Evolutionary conservation across 2,113 vertebrate genomes (phyloP).

Genomic region (Callopanchax toddi): DNA sequence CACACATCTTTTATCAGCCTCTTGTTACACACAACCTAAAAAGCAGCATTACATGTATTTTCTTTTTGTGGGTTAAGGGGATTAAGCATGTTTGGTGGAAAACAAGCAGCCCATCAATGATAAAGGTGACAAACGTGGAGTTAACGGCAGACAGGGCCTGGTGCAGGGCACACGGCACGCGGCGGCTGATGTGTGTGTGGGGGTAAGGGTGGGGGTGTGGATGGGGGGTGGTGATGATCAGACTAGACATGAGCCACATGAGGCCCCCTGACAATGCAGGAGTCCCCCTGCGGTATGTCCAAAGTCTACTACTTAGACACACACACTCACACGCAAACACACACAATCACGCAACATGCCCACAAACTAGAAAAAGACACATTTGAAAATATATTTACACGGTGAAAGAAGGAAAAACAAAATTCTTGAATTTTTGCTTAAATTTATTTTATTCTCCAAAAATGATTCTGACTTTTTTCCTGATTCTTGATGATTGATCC

Average conservation of each 20-base stretch:
- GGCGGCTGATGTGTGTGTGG: slow-evolving; percentile 30
- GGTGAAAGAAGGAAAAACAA: not conserved
- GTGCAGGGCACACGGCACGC: slow-evolving; percentile 40
- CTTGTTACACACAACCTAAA: too few relatives aligned
- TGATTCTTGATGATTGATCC: slow-evolving; percentile 56
- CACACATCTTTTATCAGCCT: too few relatives aligned
- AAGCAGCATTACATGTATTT: not conserved
- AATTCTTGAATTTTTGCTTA: not conserved
- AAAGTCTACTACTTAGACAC: slow-evolving; percentile 43
- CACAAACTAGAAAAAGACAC: not conserved
- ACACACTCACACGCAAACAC: slow-evolving; percentile 24
- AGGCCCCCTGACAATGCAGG: slow-evolving; percentile 76
- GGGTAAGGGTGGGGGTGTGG: slow-evolving; percentile 8
- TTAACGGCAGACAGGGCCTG: slow-evolving; percentile 44
- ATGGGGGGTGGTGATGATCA: slow-evolving; percentile 73
- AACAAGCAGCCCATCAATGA: not conserved
- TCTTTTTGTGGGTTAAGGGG: slow-evolving; percentile 25
- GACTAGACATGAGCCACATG: slow-evolving; percentile 83
- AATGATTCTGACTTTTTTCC: not conserved
- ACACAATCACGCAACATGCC: slow-evolving; percentile 28
- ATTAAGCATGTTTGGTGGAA: slow-evolving; percentile 18
- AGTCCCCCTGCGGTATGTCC: slow-evolving; percentile 69
- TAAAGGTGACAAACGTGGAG: slow-evolving; percentile 65
- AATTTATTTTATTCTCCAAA: not conserved
- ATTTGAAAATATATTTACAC: not conserved